Evolutionary conservation across 2,888 invertebrate genomes (phyloP), one percentile per base, ranked within the genome.

Genomic region (Eupeodes latifasciatus): DNA sequence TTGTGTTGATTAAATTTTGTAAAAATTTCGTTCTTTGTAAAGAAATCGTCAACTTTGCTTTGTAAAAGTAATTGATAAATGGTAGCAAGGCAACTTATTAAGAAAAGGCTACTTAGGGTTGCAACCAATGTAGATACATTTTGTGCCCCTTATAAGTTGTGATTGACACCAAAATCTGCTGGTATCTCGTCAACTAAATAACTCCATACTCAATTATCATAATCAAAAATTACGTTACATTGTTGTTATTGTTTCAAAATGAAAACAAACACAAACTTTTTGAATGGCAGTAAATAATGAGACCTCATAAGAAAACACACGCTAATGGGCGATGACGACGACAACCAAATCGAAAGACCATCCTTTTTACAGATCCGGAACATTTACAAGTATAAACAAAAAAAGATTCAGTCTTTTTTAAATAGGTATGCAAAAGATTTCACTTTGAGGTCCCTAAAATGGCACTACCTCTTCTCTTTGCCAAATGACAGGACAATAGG

Each of bases 381-480:
- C 14, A 36, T 81, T 64, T 77, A 85, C 79, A 57, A 47, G 19
- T 36, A 14, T 49, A 75, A 72, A 81, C 71, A 57, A 47, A 36
- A 49, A 14, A 40, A 75, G 69, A 14, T 9, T 10, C 27, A 47
- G 14, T 62, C 19, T 49, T 57, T 34, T 55, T 27, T 27, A 27
- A 27, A 9, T 40, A 9, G 40, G 44, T 71, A 71, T 55, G 40
- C 55, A 71, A 47, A 55, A 64, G 72, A 27, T 47, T 57, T 47
- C 64, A 55, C 84, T 88, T 88, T 85, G 78, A 81, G 88, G 85
- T 88, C 75, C 88, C 88, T 78, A 88, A 88, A 88, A 88, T 81
- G 88, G 88, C 61, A 69, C 82, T 66, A 72, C 51, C 67, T 51
- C 67, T 51, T 55, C 67, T 59, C 67, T 51, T 55, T 5, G 14